A percentile compares a stretch with the other conserved stretches of the same genome.
These are phyloP conservation scores for Mechanitis mazaeus DNA, from an alignment of 2,888 invertebrate genomes.

Conservation along the genomic window DNA sequence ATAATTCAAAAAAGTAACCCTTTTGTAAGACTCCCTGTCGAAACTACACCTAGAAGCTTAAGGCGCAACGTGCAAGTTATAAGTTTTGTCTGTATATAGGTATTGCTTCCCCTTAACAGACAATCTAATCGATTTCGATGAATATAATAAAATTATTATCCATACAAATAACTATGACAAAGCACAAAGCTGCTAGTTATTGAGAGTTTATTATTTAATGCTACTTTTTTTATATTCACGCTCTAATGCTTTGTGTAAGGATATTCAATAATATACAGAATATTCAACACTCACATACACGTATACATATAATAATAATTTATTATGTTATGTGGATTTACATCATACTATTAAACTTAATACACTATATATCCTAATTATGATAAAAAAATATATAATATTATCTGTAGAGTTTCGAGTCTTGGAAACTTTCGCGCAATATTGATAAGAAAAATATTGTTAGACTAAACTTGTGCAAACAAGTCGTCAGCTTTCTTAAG, in stretches of 20 bases:
- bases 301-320: background rate
- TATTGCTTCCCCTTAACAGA: too few relatives aligned
- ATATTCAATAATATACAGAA: background rate
- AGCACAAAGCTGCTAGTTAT: background rate
- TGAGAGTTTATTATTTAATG: background rate
- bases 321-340: background rate
- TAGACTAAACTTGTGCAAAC: background rate
- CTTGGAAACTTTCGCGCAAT: background rate
- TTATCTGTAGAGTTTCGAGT: background rate
- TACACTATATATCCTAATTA: too few relatives aligned
- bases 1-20: too few relatives aligned
- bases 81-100: too few relatives aligned
- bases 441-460: slow-evolving; percentile 3
- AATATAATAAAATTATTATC: too few relatives aligned
- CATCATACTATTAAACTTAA: too few relatives aligned
- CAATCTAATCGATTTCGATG: too few relatives aligned
- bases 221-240: background rate
- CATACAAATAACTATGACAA: background rate
- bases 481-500: background rate
- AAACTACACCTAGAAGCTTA: too few relatives aligned
- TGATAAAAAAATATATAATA: too few relatives aligned
- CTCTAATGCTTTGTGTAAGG: background rate
- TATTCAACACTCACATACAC: too few relatives aligned
- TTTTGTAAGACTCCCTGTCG: too few relatives aligned
- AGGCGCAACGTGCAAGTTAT: too few relatives aligned